These are phyloP conservation scores for Lacanobia wlatinum DNA, from an alignment of 2,888 invertebrate species.

Conservation along the genomic window DNA sequence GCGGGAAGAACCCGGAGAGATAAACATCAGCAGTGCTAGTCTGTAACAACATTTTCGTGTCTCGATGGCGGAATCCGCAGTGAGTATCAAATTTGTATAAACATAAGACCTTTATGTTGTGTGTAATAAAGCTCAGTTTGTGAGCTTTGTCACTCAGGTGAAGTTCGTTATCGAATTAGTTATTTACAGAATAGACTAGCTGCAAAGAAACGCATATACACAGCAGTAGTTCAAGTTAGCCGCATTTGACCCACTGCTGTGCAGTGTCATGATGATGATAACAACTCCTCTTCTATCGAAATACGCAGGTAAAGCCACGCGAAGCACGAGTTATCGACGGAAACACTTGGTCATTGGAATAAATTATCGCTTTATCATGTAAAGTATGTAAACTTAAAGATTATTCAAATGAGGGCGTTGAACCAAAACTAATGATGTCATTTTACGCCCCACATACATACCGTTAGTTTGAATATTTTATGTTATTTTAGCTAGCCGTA, in stretches of 20 bases:
- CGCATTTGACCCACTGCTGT: not conserved
- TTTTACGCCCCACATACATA: conserved; percentile 17
- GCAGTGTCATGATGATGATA: too few species aligned
- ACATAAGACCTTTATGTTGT: too few species aligned
- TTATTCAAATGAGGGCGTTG: conserved; percentile 59
- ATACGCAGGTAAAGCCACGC: not conserved
- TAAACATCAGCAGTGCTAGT: too few species aligned
- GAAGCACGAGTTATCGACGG: not conserved
- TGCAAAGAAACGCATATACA: too few species aligned
- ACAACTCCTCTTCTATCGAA: not conserved
- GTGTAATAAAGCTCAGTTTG: too few species aligned
- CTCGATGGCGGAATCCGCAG: too few species aligned
- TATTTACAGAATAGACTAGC: too few species aligned
- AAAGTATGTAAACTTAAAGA: conserved; percentile 18
- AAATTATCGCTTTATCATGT: conserved; percentile 41
- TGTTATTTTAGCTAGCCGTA: conserved; percentile 3
- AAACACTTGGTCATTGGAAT: conserved; percentile 23
- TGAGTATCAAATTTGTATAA: too few species aligned
- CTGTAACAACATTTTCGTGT: too few species aligned
- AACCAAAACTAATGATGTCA: conserved; percentile 48
- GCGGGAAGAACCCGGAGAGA: too few species aligned
- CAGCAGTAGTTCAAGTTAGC: not conserved
- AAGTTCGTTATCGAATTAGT: too few species aligned
- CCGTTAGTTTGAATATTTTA: conserved; percentile 27
- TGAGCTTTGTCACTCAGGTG: too few species aligned